Evolutionary conservation across 2,113 vertebrate species (phyloP).

Genomic region (Marmota monax): DNA sequence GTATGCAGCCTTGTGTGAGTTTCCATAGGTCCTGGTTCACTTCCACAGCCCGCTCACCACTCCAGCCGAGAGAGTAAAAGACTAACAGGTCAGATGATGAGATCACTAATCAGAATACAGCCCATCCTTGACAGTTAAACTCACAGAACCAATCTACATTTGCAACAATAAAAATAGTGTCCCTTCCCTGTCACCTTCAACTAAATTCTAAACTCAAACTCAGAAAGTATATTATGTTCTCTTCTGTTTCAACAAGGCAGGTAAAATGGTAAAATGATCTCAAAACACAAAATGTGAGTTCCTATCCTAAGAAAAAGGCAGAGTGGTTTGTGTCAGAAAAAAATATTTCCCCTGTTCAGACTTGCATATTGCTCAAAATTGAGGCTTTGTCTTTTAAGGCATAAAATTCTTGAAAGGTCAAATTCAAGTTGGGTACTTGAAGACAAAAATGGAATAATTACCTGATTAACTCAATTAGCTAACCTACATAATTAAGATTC

Average conservation of each 20-base stretch:
- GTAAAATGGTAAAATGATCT: neutral
- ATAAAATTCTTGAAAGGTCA: slow-evolving; percentile 54
- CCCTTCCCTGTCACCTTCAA: neutral
- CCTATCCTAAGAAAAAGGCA: neutral
- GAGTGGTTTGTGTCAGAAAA: neutral
- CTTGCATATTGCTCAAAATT: neutral
- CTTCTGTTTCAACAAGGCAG: slow-evolving; percentile 44
- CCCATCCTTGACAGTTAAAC: neutral
- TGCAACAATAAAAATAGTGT: neutral
- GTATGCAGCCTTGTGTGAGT: neutral
- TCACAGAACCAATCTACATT: neutral
- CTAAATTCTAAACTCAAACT: slow-evolving; percentile 6
- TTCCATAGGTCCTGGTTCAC: neutral
- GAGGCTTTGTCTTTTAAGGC: slow-evolving; percentile 38
- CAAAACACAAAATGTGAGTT: neutral
- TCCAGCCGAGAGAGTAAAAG: neutral
- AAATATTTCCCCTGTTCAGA: neutral
- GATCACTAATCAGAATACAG: neutral
- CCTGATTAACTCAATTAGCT: slow-evolving; percentile 61
- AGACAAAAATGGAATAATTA: slow-evolving; percentile 51
- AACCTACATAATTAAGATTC: slow-evolving; percentile 48
- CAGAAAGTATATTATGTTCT: neutral
- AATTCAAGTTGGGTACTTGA: slow-evolving; percentile 50
- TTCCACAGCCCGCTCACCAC: neutral
- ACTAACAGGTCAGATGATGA: neutral